Evolutionary conservation across 64 coral and sea anemone species (phyloP), one percentile per base, ranked within the genome.

Genomic region (Porites lutea): DNA sequence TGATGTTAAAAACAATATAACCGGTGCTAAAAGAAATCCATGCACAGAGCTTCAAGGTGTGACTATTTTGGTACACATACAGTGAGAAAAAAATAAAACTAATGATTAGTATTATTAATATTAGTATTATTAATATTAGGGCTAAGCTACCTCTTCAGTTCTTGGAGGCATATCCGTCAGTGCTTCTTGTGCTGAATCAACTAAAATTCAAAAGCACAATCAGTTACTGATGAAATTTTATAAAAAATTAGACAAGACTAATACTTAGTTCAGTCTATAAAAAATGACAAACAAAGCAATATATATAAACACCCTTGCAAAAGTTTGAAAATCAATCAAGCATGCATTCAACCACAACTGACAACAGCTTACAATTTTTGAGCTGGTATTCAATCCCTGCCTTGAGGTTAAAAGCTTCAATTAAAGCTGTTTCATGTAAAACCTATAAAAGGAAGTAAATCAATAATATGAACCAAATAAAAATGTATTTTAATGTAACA

Each of bases 91-190:
- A n/a, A n/a, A n/a, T n/a, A n/a, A n/a, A n/a, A n/a, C n/a, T n/a
- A n/a, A n/a, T n/a, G n/a, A n/a, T n/a, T n/a, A n/a, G n/a, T n/a
- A n/a, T n/a, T n/a, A n/a, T n/a, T n/a, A n/a, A n/a, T n/a, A n/a
- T n/a, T n/a, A n/a, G n/a, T n/a, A n/a, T n/a, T n/a, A n/a, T n/a
- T n/a, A n/a, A n/a, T n/a, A n/a, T n/a, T 14, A 37, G 27, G 27
- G 27, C 15, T 2, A 27, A 74, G 16, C 49, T 81, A 99, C 97
- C 94, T 93, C 87, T 88, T 99, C 97, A 76, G 97, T 78, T 88
- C 97, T 93, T 45, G 97, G 97, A 84, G 97, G 97, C 97, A 99
- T 99, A 73, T 99, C 97, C 60, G 97, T 99, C 74, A 99, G 73
- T 5, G 97, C 97, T 79, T 99, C 97, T 60, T 99, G 97, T 4